Evolutionary conservation across 2,888 invertebrate genomes (phyloP).

Genomic region (Prosapia bicincta): DNA sequence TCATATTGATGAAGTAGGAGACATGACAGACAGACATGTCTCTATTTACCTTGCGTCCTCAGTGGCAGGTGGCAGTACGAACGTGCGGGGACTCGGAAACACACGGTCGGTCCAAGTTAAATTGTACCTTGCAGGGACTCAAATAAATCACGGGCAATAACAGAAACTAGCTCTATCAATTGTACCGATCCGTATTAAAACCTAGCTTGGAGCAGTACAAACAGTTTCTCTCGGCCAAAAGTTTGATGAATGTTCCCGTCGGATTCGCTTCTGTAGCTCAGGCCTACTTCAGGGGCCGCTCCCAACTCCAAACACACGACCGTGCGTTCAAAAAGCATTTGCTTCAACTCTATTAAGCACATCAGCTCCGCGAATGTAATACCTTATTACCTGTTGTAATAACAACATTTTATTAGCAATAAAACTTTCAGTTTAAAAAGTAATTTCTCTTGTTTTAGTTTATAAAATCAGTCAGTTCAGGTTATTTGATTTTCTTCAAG

Average conservation of each 20-base stretch:
- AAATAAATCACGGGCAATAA: neutral
- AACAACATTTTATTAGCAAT: too few species aligned
- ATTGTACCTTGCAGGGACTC: neutral
- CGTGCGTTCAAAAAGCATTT: too few species aligned
- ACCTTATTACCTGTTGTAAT: too few species aligned
- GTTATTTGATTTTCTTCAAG: too few species aligned
- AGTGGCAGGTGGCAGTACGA: neutral
- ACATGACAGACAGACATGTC: neutral
- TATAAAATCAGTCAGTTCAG: too few species aligned
- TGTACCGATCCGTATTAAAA: neutral
- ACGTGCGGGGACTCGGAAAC: neutral
- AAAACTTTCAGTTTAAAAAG: too few species aligned
- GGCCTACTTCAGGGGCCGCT: neutral
- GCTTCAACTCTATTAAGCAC: too few species aligned
- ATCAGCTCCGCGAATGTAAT: too few species aligned
- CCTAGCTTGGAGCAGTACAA: neutral
- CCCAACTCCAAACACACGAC: neutral
- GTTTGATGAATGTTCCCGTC: neutral
- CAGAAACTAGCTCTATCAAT: neutral
- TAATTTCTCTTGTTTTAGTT: too few species aligned
- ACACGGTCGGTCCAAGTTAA: neutral
- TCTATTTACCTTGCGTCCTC: neutral
- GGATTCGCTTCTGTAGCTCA: neutral
- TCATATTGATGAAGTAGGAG: neutral
- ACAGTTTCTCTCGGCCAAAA: neutral